Evolutionary conservation across 2,888 invertebrate species (phyloP), one percentile per base, ranked within the genome.

Genomic region (Melipona beecheii): DNA sequence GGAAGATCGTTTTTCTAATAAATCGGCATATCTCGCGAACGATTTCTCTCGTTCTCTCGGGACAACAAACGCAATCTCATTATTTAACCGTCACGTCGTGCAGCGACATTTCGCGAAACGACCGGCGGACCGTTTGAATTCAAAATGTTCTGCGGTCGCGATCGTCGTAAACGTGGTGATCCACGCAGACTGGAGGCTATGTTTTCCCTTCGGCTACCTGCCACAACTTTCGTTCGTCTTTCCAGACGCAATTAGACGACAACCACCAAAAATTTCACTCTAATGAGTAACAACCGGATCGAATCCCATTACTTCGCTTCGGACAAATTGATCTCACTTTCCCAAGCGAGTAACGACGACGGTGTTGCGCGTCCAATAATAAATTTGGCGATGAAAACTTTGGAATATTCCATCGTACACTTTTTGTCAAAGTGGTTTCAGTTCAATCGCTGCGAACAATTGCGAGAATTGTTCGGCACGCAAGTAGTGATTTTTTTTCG

Each of bases 291-390:
- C 83, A 86, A 88, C 83, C 72, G 76, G 60, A 31, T 27, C 9
- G 19, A 27, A 19, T 19, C 60, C 60, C 43, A 15, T 27, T 60
- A 73, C 78, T 74, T 76, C 78, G 82, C 69, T 70, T 52, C 65
- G 49, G 68, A 77, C 81, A 78, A 89, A 86, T 90, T 81, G 86
- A 89, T 89, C 82, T 88, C 84, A 77, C 81, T 87, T 83, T 86
- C 81, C 73, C 66, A 73, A 84, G 56, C 68, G 52, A 70, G 52
- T 75, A 83, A 85, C 78, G 75, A 80, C 31, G 62, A 72, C 74
- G 72, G 69, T 65, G 69, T 58, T 19, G 15, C 27, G n/a, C 4
- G 6, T 49, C 36, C 31, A 24, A 56, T 75, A 75, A 78, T 75
- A 75, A 75, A 78, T 75, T 69, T 72, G 78, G 52, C 68, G 54